Evolutionary conservation across 2,888 invertebrate species (phyloP).

Genomic region (Danaus chrysippus): DNA sequence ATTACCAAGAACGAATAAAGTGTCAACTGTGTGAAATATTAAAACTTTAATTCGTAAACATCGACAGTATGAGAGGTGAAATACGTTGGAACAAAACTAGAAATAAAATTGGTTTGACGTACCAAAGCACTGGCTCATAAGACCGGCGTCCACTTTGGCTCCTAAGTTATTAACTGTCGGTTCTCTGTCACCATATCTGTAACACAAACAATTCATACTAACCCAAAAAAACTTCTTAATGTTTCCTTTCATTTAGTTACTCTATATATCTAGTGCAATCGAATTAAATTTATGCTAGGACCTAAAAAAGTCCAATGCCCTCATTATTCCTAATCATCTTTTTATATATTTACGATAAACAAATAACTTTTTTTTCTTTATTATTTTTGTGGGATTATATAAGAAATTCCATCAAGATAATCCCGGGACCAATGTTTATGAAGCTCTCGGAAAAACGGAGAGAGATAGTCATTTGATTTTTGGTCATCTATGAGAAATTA

Average conservation of each 20-base stretch:
- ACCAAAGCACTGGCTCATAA: conserved; percentile 76
- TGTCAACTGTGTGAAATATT: background rate
- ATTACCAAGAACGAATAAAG: background rate
- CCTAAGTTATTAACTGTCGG: conserved; percentile 72
- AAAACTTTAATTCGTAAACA: background rate
- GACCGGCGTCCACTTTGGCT: conserved; percentile 71
- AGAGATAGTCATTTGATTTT: no score
- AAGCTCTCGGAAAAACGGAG: no score
- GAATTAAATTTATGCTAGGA: no score
- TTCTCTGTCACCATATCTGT: conserved; percentile 69
- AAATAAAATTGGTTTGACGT: conserved; percentile 7
- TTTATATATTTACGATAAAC: no score
- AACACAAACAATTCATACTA: conserved; percentile 15
- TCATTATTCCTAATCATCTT: no score
- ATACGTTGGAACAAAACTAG: background rate
- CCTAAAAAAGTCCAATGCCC: no score
- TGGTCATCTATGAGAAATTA: no score
- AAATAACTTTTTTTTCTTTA: no score
- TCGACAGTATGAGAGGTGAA: background rate
- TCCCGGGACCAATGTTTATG: no score
- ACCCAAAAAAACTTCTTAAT: background rate
- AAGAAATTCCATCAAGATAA: no score
- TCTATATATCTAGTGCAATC: background rate
- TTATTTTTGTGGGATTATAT: no score
- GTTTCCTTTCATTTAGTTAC: background rate